These are phyloP conservation scores for Leptonema lineaticorne DNA, from an alignment of 1,140 invertebrate genomes.

Conservation along the genomic window DNA sequence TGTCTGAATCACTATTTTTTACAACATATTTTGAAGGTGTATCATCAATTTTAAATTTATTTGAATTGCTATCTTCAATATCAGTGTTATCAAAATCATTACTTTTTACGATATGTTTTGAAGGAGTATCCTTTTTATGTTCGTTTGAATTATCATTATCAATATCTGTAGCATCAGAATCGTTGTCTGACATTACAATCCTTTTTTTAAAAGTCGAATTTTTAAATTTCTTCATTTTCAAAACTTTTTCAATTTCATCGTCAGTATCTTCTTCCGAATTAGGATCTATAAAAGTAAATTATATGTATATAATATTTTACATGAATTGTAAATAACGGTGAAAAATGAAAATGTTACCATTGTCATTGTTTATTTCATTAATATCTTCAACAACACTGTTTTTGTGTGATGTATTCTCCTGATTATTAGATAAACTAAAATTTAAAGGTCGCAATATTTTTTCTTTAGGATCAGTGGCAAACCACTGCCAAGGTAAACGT, in stretches of 20 bases:
- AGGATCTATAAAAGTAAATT: not conserved
- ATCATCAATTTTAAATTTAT: not conserved
- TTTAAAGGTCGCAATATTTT: constrained; percentile 15
- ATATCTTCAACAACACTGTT: not conserved
- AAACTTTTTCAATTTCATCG: constrained; percentile 40
- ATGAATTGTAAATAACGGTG: not conserved
- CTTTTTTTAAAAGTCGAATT: not conserved
- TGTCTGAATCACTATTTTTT: not conserved
- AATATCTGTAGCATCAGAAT: not conserved
- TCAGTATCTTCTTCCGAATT: constrained; percentile 31
- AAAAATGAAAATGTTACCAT: not conserved
- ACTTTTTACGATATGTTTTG: not conserved
- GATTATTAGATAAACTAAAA: not conserved
- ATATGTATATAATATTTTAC: not conserved
- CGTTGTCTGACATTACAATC: not conserved
- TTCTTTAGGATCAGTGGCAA: constrained; percentile 53
- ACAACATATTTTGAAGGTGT: too few species aligned
- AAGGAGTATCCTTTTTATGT: not conserved
- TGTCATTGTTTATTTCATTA: not conserved
- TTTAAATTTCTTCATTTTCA: constrained; percentile 18
- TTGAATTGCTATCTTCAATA: constrained; percentile 7
- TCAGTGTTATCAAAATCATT: constrained; percentile 4
- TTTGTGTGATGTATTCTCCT: not conserved
- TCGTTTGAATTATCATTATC: not conserved
- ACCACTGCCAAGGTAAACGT: constrained; percentile 72